phyloP scores from a whole-genome alignment of 2,888 invertebrate species.

The Falcaria lacertinaria region DNA sequence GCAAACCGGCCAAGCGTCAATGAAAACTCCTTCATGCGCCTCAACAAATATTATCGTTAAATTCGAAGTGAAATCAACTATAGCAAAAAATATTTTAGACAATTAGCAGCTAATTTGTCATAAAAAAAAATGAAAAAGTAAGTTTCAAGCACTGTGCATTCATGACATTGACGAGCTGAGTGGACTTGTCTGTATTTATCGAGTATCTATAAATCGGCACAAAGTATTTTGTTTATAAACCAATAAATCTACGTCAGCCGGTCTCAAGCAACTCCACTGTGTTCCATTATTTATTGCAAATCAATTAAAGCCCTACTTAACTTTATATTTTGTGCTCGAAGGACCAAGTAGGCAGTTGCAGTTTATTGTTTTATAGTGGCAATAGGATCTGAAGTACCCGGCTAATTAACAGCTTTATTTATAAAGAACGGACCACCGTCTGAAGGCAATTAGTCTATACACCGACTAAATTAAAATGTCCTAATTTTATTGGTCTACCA shows the following conservation, averaged over 20 bases:
- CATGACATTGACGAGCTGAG: no score
- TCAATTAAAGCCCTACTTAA: constrained; percentile 48
- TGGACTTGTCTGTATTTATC: no score
- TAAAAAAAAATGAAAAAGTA: no score
- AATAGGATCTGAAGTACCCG: constrained; percentile 60
- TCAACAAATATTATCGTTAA: no score
- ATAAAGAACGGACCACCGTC: constrained; percentile 72
- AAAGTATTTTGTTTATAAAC: background rate
- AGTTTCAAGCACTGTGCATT: no score
- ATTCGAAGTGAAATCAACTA: no score
- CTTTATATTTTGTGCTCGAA: constrained; percentile 36
- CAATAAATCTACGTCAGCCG: constrained; percentile 3
- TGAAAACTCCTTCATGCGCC: no score
- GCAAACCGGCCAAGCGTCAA: no score
- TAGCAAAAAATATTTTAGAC: no score
- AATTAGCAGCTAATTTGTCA: no score
- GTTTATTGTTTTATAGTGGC: constrained; percentile 65
- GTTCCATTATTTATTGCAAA: constrained; percentile 43
- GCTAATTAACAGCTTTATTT: constrained; percentile 74
- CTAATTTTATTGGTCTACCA: constrained; percentile 69
- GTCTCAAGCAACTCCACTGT: constrained; percentile 25
- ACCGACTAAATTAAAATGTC: constrained; percentile 74
- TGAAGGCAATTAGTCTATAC: constrained; percentile 49
- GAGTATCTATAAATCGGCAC: no score
- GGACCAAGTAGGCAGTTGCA: constrained; percentile 66